Evolutionary conservation across 2,888 invertebrate genomes (phyloP), one percentile per base, ranked within the genome.

Genomic region (Microctonus hyperodae): DNA sequence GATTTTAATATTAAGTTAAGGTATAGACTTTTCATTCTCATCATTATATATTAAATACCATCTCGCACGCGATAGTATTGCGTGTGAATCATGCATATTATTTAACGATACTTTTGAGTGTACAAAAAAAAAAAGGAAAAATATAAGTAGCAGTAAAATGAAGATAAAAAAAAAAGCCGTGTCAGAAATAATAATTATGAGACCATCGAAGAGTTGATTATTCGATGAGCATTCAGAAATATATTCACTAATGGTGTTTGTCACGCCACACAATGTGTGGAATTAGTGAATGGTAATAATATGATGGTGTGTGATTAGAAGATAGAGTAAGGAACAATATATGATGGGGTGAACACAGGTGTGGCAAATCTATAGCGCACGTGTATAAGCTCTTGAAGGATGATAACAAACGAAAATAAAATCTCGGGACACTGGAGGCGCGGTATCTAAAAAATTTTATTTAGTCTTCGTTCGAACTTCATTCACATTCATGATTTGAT

Each of bases 281-380:
- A 44, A 16, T 64, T 33, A 66, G 50, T 31, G 58, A 37, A 31
- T n/a, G 61, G 28, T 23, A 63, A n/a, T 20, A 28, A 4, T 33
- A 55, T 56, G 63, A 67, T 55, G 37, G 58, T 16, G 69, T 70
- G 69, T 70, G 72, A 72, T 72, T 72, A 70, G 70, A 68, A 59
- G 69, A 68, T 3, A 4, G 16, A 44, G 6, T 44, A 16, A 44
- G 16, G 44, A 44, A 44, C 44, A 44, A 44, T 44, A 44, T 44
- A 20, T 44, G 7, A 44, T 44, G 16, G 72, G 70, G 72, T 70
- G 70, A 68, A 65, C 64, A 55, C 57, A 72, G 72, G 70, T 70
- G 71, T 68, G 72, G 72, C 72, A 67, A 50, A 51, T 59, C 7
- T 44, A 44, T 44, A 55, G 33, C 33, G 35, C 62, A 60, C 58